Evolutionary conservation across 1,140 invertebrate species (phyloP).

Genomic region (Nylanderia fulva): DNA sequence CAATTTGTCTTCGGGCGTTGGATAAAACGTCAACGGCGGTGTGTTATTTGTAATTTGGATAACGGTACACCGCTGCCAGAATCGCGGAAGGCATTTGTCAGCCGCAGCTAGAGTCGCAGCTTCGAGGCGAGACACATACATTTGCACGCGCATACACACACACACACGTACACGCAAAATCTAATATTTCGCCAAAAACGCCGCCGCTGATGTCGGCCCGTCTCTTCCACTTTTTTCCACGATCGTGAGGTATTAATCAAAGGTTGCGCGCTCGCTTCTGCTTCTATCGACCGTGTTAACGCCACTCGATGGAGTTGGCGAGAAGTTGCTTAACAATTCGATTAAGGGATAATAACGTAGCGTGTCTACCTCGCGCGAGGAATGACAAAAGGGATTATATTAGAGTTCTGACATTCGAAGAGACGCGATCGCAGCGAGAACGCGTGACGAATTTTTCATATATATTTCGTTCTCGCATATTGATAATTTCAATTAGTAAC

Average conservation of each 20-base stretch:
- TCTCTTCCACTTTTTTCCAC: slow-evolving; percentile 28
- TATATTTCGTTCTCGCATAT: slow-evolving; percentile 5
- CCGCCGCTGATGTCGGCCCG: slow-evolving; percentile 2
- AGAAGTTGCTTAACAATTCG: slow-evolving; percentile 78
- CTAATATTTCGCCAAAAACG: slow-evolving; percentile 64
- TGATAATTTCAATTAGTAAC: slow-evolving; percentile 57
- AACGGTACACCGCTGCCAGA: slow-evolving; percentile 76
- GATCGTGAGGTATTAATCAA: slow-evolving; percentile 46
- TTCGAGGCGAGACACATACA: slow-evolving; percentile 27
- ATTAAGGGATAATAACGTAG: slow-evolving; percentile 70
- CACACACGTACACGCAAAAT: not conserved
- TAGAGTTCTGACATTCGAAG: slow-evolving; percentile 10
- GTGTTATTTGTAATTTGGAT: slow-evolving; percentile 79
- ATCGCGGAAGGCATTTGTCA: slow-evolving; percentile 77
- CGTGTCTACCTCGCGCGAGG: slow-evolving; percentile 5
- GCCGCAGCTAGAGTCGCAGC: slow-evolving; percentile 60
- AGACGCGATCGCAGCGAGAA: not conserved
- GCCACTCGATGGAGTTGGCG: not conserved
- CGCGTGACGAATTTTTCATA: slow-evolving; percentile 1
- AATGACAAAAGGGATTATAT: slow-evolving; percentile 37
- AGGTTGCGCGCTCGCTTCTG: not conserved
- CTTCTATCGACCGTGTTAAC: slow-evolving; percentile 29
- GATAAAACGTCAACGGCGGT: slow-evolving; percentile 75
- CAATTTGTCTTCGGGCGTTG: slow-evolving; percentile 76
- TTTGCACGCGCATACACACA: not conserved